Evolutionary conservation across 2,888 invertebrate species (phyloP).

Genomic region (Neoitamus cyanurus): DNA sequence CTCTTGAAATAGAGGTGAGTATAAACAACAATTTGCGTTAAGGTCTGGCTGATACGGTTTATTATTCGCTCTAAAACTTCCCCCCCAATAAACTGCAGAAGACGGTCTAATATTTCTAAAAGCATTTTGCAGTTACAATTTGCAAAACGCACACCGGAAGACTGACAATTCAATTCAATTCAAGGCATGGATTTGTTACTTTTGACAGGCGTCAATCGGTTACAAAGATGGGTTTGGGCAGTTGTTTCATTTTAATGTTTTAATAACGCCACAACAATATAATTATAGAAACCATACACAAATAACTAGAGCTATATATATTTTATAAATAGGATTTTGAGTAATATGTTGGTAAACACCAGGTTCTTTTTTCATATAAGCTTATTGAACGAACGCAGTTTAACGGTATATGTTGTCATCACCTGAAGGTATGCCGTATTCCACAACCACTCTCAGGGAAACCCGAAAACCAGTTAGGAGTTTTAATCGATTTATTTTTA

Average conservation of each 20-base stretch:
- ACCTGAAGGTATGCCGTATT: neutral
- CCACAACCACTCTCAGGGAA: no score
- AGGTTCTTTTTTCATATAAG: neutral
- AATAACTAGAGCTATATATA: no score
- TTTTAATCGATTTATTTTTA: neutral
- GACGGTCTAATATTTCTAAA: conserved; percentile 50
- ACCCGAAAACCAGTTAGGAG: neutral
- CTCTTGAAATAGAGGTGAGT: neutral
- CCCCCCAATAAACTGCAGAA: conserved; percentile 52
- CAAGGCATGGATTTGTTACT: neutral
- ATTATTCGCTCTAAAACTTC: conserved; percentile 52
- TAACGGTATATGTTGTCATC: neutral
- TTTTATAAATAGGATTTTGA: neutral
- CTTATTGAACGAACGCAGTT: neutral
- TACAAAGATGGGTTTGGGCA: no score
- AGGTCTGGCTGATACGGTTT: conserved; percentile 49
- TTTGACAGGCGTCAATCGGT: neutral
- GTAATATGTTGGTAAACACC: neutral
- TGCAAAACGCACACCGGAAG: neutral
- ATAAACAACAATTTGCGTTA: conserved; percentile 53
- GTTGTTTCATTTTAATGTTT: no score
- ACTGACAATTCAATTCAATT: neutral
- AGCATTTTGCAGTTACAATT: conserved; percentile 47
- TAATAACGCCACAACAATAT: no score
- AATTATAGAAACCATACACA: no score